Conservation (phyloP, 1,140 invertebrate genomes). For the Drosophila paulistorum region DNA sequence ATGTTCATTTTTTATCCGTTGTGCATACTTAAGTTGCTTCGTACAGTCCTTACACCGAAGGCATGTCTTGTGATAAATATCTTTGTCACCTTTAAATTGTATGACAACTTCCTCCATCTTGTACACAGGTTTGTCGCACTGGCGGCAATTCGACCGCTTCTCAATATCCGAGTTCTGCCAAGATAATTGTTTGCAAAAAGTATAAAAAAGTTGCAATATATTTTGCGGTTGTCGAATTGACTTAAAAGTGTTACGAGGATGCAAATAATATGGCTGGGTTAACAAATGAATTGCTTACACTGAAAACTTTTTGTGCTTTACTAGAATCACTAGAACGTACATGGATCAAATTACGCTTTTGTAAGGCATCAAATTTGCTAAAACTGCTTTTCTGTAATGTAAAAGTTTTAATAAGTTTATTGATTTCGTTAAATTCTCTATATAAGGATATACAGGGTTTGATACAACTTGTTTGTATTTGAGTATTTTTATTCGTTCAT, state of each 20-base stretch:
- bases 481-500: no score
- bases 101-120: conserved; percentile 93
- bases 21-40: conserved; percentile 92
- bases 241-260: background rate
- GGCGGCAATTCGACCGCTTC: conserved; percentile 87
- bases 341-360: conserved; percentile 88
- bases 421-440: background rate
- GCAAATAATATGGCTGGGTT: conserved; percentile 31
- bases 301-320: conserved; percentile 88
- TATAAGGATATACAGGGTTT: no score
- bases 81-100: conserved; percentile 89
- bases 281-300: conserved; percentile 83
- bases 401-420: background rate
- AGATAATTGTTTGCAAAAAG: background rate
- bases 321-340: conserved; percentile 87
- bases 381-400: conserved; percentile 89
- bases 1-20: background rate
- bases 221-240: background rate
- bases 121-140: conserved; percentile 94
- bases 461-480: no score
- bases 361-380: conserved; percentile 89
- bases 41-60: conserved; percentile 95
- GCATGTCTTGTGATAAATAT: conserved; percentile 95
- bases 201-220: background rate
- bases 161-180: conserved; percentile 54